Conservation (phyloP, 2,888 invertebrate genomes). For the Conus canariensis region DNA sequence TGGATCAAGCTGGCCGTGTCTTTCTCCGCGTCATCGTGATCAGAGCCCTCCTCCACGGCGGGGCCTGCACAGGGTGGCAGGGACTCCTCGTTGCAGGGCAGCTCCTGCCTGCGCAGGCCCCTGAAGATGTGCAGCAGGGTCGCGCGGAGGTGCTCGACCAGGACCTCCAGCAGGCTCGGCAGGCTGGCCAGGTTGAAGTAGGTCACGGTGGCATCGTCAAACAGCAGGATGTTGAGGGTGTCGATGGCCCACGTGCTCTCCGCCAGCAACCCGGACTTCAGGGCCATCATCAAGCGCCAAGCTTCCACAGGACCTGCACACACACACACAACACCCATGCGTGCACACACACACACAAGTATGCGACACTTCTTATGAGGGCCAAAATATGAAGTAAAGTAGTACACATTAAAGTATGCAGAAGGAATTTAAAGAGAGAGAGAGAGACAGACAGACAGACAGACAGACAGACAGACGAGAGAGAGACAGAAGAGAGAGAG, state of each 20-base stretch:
- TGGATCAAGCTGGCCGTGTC: not conserved
- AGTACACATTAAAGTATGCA: no score
- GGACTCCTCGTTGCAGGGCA: not conserved
- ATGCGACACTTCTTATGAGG: no score
- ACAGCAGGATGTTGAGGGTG: constrained; percentile 95
- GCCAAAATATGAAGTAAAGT: no score
- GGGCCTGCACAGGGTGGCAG: not conserved
- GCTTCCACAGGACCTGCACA: constrained; percentile 92
- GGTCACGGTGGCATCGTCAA: constrained; percentile 95
- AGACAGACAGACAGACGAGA: no score
- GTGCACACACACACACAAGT: no score
- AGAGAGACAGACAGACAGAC: no score
- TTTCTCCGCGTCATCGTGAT: not conserved
- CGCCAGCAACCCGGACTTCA: constrained; percentile 95
- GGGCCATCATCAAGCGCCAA: constrained; percentile 98
- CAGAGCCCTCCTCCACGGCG: not conserved
- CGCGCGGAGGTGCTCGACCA: constrained; percentile 88
- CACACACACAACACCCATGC: not conserved
- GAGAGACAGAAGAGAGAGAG: no score
- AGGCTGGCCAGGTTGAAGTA: constrained; percentile 95
- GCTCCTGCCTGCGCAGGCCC: constrained; percentile 79
- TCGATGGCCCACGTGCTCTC: constrained; percentile 99
- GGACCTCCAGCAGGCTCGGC: constrained; percentile 94
- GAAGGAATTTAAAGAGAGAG: no score
- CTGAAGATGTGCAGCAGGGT: constrained; percentile 95